A percentile compares a stretch with the other conserved stretches of the same genome.
phyloP scores from a whole-genome alignment of 2,797 vertebrate genomes.

The Poecilia wingei region DNA sequence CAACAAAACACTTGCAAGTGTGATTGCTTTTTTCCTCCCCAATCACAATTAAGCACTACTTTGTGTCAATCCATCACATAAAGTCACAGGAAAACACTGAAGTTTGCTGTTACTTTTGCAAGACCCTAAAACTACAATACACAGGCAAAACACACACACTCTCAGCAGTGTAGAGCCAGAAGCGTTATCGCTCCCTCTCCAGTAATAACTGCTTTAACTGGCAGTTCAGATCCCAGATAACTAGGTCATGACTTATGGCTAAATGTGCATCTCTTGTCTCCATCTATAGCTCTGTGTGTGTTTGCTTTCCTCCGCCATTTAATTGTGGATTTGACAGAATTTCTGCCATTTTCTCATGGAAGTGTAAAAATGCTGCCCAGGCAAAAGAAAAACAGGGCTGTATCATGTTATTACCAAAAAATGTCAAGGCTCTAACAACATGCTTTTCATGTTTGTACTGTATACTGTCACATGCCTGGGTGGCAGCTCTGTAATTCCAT shows the following conservation, averaged over 20 bases:
- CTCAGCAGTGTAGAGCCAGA: constrained; percentile 46
- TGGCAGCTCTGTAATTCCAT: not conserved
- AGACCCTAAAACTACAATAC: constrained; percentile 4
- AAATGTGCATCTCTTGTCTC: constrained; percentile 51
- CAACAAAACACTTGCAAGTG: not conserved
- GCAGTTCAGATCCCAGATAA: constrained; percentile 78
- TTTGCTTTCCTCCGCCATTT: not conserved
- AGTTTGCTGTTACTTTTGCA: not conserved
- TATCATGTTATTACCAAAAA: not conserved
- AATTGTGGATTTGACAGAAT: constrained; percentile 17
- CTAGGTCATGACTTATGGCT: constrained; percentile 78
- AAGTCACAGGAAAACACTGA: not conserved
- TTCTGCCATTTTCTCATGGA: not conserved
- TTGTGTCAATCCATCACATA: not conserved
- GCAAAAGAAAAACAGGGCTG: not conserved
- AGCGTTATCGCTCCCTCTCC: constrained; percentile 65
- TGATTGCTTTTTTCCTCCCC: not conserved
- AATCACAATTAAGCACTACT: not conserved
- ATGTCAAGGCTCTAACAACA: not conserved
- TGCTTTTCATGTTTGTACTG: not conserved
- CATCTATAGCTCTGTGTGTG: constrained; percentile 1
- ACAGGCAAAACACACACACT: constrained; percentile 20
- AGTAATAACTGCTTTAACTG: constrained; percentile 71
- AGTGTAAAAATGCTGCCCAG: not conserved
- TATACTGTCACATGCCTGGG: not conserved